Evolutionary conservation across 2,113 vertebrate genomes (phyloP), one percentile per base, ranked within the genome.

Genomic region (Papio anubis): DNA sequence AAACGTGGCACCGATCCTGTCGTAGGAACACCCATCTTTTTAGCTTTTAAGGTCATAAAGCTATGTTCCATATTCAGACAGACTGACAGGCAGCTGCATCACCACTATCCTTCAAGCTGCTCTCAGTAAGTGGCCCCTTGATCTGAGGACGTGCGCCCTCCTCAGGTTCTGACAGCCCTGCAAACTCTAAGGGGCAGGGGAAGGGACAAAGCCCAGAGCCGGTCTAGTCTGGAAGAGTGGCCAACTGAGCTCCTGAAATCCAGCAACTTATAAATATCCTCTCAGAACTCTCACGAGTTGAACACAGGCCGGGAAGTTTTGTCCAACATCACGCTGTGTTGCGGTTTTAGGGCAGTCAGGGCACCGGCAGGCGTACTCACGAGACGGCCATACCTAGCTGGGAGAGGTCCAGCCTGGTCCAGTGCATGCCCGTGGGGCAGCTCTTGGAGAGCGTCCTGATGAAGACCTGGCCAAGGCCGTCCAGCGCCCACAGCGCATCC

Each of bases 401-500:
- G 87, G 99, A 99, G 70, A 99, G 99, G 98, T 99, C 99, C 98
- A 99, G 98, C 76, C 97, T 98, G 6, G 99, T 99, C 99, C 99
- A 99, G 64, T 99, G 99, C 98, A 99, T 99, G 85, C 99, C 99
- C 0, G 98, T 98, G 68, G 99, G 99, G 98, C 99, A 99, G 97
- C 98, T 99, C 27, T 98, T 97, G 52, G 99, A 99, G 48, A 99
- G 98, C 0, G 99, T 99, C 66, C 99, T 99, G 96, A 99, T 99
- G 96, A 99, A 99, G 97, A 99, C 98, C 55, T 98, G 98, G 38
- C 99, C 99, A 0, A 99, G 98, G 73, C 95, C 97, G 98, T 99
- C 99, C 98, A 99, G 97, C 20, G 99, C 99, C 99, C 99, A 99
- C 1, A 99, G 98, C 1, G 99, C 99, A 0, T 99, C 99, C 45